Evolutionary conservation across 2,888 invertebrate genomes (phyloP), one percentile per base, ranked within the genome.

Genomic region (Lasiommata megera): DNA sequence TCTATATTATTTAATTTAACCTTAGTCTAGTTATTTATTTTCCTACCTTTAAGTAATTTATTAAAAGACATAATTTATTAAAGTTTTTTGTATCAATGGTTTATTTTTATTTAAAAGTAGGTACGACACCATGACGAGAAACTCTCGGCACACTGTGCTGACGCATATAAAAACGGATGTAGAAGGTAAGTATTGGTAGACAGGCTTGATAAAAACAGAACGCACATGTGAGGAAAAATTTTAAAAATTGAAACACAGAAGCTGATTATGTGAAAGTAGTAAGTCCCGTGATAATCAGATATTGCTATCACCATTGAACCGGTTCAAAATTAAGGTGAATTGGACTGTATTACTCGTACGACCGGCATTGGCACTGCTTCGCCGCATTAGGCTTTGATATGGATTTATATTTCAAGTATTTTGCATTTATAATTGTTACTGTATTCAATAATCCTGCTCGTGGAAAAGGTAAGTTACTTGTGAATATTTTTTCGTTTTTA

Each of bases 271-370:
- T 82, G 88, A 88, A 88, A 88, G 87, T 81, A 61, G 67, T 69
- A 54, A 56, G 56, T 48, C 48, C 52, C 53, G 40, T 56, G 48
- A 60, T 62, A 57, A 71, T 70, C 68, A 78, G 64, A 73, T 80
- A 79, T 76, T 74, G 68, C 77, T 76, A 71, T 69, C 74, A 68
- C 66, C 71, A 74, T 65, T 76, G 71, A 79, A 88, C 89, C 84
- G 86, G 88, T 86, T 82, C 68, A 69, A 72, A 73, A 69, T 73
- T 71, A 69, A 72, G 68, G 78, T 70, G 75, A 84, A 86, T 77
- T 84, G 79, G 80, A 69, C 68, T 68, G 74, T 72, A 73, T 77
- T 76, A 80, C 80, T 77, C 78, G 79, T 67, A 76, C 78, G 73
- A 74, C 69, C 68, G 72, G 65, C 76, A 79, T 71, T 74, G 74